A percentile compares a stretch with the other conserved stretches of the same genome.
Conservation (phyloP, 30 jellyfish, hydroid and myxozoan genomes). For the Pelagia noctiluca region DNA sequence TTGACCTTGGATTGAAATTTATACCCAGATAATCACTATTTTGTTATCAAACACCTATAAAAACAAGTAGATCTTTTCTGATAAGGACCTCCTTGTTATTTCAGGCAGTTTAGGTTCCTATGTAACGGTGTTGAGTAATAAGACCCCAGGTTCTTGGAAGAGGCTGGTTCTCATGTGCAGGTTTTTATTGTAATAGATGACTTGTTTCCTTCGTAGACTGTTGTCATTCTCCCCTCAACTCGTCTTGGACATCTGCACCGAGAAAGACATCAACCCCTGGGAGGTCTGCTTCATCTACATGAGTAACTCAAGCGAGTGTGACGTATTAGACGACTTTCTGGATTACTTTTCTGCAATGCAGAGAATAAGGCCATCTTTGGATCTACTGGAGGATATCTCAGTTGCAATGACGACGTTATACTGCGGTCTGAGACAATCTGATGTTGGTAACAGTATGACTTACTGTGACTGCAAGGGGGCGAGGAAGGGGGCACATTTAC, state of each 20-base stretch:
- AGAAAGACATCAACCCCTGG: constrained; percentile 61
- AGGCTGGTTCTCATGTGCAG: too few species aligned
- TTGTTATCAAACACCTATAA: too few species aligned
- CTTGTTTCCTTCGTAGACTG: constrained; percentile 15
- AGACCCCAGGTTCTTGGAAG: too few species aligned
- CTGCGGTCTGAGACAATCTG: constrained; percentile 39
- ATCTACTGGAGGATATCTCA: constrained; percentile 36
- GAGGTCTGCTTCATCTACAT: constrained; percentile 65
- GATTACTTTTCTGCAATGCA: constrained; percentile 38
- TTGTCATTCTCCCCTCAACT: constrained; percentile 58
- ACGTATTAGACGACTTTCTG: constrained; percentile 29
- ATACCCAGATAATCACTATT: too few species aligned
- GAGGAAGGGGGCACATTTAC: constrained; percentile 65
- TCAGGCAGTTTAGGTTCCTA: too few species aligned
- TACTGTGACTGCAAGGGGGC: constrained; percentile 71
- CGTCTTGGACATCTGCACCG: constrained; percentile 66
- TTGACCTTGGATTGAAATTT: too few species aligned
- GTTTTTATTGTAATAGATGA: not conserved
- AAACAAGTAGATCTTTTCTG: too few species aligned
- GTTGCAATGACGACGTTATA: constrained; percentile 67
- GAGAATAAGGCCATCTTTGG: constrained; percentile 46
- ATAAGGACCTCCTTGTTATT: too few species aligned
- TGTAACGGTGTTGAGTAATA: too few species aligned
- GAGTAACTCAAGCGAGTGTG: constrained; percentile 15
- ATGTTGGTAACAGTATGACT: constrained; percentile 23